Evolutionary conservation across 2,888 invertebrate genomes (phyloP).

Genomic region (Sthenelais limicola): DNA sequence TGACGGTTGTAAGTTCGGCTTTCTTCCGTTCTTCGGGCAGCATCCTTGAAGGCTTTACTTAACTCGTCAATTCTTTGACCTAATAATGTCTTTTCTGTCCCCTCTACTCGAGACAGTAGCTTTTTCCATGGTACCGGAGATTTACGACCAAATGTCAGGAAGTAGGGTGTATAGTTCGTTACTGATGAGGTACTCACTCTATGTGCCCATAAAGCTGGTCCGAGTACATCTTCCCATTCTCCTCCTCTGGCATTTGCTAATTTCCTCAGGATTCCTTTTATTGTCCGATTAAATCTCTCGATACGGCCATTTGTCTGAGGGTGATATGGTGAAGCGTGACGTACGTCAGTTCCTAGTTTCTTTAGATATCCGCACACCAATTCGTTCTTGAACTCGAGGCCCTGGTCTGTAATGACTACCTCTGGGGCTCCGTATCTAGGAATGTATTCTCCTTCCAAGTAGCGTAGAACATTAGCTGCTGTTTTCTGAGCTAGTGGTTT

Average conservation of each 20-base stretch:
- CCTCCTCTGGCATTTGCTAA: not conserved
- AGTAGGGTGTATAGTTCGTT: slow-evolving; percentile 6
- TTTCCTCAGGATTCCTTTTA: slow-evolving; percentile 1
- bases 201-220: not conserved
- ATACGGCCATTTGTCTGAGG: not conserved
- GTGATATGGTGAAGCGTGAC: not conserved
- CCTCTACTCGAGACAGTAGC: too few relatives aligned
- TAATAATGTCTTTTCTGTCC: too few relatives aligned
- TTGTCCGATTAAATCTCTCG: slow-evolving; percentile 2
- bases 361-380: not conserved
- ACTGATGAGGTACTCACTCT: not conserved
- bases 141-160: not conserved
- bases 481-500: not conserved
- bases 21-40: too few relatives aligned
- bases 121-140: too few relatives aligned
- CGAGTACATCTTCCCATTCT: slow-evolving; percentile 11
- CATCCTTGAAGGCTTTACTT: slow-evolving; percentile 12
- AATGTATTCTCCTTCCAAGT: not conserved
- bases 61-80: too few relatives aligned
- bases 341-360: not conserved
- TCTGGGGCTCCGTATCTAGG: not conserved
- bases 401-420: not conserved
- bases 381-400: not conserved
- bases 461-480: not conserved
- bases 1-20: slow-evolving; percentile 26